Percentiles rank a stretch among this genome's conserved stretches.
Evolutionary conservation across 2,113 vertebrate genomes (phyloP).

Genomic region (Erinaceus europaeus): DNA sequence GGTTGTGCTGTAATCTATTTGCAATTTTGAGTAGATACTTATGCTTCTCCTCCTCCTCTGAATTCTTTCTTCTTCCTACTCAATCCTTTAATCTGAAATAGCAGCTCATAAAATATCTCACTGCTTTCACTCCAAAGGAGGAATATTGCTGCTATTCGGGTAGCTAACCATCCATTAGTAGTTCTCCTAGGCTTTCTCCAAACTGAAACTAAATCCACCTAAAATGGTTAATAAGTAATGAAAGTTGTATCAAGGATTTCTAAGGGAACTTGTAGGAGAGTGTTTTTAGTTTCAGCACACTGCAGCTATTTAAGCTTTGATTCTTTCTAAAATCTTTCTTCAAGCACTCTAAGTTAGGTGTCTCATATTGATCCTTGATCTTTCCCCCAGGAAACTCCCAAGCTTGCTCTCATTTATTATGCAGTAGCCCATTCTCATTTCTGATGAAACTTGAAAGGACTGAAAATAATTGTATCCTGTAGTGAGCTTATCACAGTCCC

Average conservation of each 20-base stretch:
- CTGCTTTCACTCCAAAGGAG: background rate
- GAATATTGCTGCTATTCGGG: background rate
- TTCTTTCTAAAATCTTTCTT: constrained; percentile 35
- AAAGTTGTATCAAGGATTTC: background rate
- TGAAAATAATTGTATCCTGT: constrained; percentile 24
- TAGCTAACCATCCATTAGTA: background rate
- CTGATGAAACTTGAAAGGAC: constrained; percentile 20
- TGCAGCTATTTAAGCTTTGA: constrained; percentile 12
- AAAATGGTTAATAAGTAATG: constrained; percentile 5
- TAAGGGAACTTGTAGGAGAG: background rate
- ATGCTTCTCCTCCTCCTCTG: background rate
- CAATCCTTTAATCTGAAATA: background rate
- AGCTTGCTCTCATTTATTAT: constrained; percentile 39
- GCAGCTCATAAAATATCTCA: background rate
- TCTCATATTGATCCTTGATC: background rate
- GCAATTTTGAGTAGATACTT: background rate
- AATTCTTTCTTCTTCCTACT: background rate
- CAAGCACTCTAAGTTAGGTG: background rate
- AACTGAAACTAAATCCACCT: constrained; percentile 1
- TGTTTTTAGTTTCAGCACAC: background rate
- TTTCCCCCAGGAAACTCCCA: background rate
- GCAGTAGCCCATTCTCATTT: background rate
- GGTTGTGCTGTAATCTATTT: background rate
- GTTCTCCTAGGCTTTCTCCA: background rate
- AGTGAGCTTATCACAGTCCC: no score